Base-by-base conservation (phyloP, 2,797 vertebrate species). In the Myotis daubentonii region DNA sequence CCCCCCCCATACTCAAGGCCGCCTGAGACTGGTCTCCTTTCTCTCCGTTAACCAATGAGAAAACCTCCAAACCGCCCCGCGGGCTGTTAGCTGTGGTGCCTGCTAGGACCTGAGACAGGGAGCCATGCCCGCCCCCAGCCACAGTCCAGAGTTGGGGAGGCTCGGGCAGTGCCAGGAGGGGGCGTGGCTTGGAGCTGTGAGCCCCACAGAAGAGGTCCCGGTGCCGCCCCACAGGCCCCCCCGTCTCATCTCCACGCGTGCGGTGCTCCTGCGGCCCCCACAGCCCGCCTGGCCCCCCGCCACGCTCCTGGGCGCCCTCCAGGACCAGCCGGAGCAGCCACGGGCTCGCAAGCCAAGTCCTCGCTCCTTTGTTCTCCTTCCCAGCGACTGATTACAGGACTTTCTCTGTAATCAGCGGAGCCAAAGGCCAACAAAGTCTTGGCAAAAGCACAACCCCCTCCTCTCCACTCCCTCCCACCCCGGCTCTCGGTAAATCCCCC, bases 301-400 rank as follows among this genome's bases (percentile, higher is more conserved):
- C 82, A 36, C 91, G 68, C 0, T 9, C 51, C 93, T 66, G 65
- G 94, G 89, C 87, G 85, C 36, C 71, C 74, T 92, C 94, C 94
- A 85, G 80, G 68, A 44, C 72, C 33, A 3, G 36, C 41, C 10
- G 62, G 1, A 3, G 19, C 72, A 4, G 82, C 93, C 95, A 78
- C 86, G 36, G 65, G 94, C 38, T 91, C 68, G 33, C 55, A 49
- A 70, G 96, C 94, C 95, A 94, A 95, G 89, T 47, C 47, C 92
- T 70, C n/a, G 25, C 60, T 8, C 1, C 97, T 97, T 97, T 97
- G 97, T 97, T 96, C 96, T 97, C 57, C 60, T 75, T 95, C 96
- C 95, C 70, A 51, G 62, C 1, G 5, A 8, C 60, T 17, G 62
- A 16, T 25, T 2, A 28, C 49, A 12, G 55, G 57, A 87, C 53